These are phyloP conservation scores for Danaus plexippus DNA, from an alignment of 1,140 invertebrate genomes.

Conservation along the genomic window DNA sequence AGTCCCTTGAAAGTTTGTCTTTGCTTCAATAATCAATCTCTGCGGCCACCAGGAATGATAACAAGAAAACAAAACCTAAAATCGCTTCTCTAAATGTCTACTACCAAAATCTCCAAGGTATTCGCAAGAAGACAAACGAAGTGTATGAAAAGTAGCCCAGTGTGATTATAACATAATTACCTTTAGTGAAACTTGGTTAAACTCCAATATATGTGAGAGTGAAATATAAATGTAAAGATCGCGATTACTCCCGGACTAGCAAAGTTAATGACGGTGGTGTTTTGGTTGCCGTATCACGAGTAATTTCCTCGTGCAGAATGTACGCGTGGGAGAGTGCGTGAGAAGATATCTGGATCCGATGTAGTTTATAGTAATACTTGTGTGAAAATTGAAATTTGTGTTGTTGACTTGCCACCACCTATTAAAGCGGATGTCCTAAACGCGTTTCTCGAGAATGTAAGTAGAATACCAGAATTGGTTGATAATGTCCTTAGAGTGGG, in stretches of 20 bases:
- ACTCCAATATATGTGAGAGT: slow-evolving; percentile 1
- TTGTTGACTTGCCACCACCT: slow-evolving; percentile 17
- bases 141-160: slow-evolving; percentile 11
- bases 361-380: slow-evolving; percentile 4
- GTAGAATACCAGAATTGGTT: slow-evolving; percentile 8
- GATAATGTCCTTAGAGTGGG: slow-evolving; percentile 16
- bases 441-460: slow-evolving; percentile 8
- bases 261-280: slow-evolving; percentile 13
- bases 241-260: slow-evolving; percentile 5
- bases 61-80: too few relatives aligned
- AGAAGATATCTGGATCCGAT: slow-evolving; percentile 18
- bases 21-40: too few relatives aligned
- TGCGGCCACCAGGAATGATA: too few relatives aligned
- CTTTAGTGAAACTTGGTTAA: slow-evolving; percentile 16
- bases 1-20: too few relatives aligned
- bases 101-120: slow-evolving; percentile 18
- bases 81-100: neutral
- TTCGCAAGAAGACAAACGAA: slow-evolving; percentile 11
- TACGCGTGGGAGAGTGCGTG: slow-evolving; percentile 11
- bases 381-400: slow-evolving; percentile 15
- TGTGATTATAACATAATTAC: slow-evolving; percentile 12
- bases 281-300: slow-evolving; percentile 4
- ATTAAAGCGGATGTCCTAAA: slow-evolving; percentile 7
- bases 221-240: slow-evolving; percentile 11
- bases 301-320: slow-evolving; percentile 1